Percentiles rank a stretch among this genome's conserved stretches.
Conservation (phyloP, 2,797 vertebrate genomes). For the Phrynocephalus vlangalii region DNA sequence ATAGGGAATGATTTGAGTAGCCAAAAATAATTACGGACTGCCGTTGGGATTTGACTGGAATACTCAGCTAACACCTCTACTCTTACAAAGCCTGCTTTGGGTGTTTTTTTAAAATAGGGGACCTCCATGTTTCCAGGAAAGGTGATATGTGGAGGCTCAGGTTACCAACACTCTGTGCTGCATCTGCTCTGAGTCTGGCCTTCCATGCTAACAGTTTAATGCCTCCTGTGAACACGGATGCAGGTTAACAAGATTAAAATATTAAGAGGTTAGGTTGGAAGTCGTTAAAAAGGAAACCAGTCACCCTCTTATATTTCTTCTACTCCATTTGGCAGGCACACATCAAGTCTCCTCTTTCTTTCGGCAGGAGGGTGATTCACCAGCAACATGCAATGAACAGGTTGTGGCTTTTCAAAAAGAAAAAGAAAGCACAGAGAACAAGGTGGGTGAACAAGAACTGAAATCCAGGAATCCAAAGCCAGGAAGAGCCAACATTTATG, state of each 20-base stretch:
- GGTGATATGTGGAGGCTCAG: background rate
- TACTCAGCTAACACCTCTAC: background rate
- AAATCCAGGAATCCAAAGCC: background rate
- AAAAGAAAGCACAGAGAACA: background rate
- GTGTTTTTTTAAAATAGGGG: conserved; percentile 7
- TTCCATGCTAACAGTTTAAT: conserved; percentile 22
- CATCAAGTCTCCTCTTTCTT: conserved; percentile 7
- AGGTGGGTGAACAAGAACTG: background rate
- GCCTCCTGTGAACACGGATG: conserved; percentile 16
- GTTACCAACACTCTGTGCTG: background rate
- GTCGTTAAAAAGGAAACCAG: conserved; percentile 20
- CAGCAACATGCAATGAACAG: conserved; percentile 9
- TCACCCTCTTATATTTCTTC: conserved; percentile 26
- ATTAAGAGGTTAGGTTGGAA: conserved; percentile 30
- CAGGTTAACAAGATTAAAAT: conserved; percentile 35
- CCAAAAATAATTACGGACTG: conserved; percentile 24
- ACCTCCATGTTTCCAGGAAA: background rate
- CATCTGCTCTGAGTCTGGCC: conserved; percentile 15
- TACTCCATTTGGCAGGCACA: conserved; percentile 40
- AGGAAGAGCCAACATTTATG: background rate
- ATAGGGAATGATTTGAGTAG: background rate
- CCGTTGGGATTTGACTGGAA: conserved; percentile 21
- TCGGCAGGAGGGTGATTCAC: conserved; percentile 4
- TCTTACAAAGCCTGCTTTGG: conserved; percentile 15
- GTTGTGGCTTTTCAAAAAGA: background rate